phyloP scores from a whole-genome alignment of 2,888 invertebrate species.

The Punctoribates punctum region DNA sequence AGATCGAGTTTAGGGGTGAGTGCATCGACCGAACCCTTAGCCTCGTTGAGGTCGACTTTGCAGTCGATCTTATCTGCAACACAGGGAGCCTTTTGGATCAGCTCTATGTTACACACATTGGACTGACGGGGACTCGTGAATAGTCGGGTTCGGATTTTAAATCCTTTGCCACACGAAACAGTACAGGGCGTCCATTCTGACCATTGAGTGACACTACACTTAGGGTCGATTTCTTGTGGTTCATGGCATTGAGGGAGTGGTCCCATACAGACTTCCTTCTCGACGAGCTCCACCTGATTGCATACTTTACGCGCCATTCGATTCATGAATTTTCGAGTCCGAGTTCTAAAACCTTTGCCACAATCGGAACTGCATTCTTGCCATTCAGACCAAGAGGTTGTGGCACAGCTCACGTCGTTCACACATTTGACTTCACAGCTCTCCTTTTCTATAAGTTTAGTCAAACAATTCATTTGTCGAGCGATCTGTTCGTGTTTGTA shows the following conservation, averaged over 20 bases:
- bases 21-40: constrained; percentile 62
- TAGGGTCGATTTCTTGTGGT: constrained; percentile 49
- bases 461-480: constrained; percentile 63
- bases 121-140: constrained; percentile 64
- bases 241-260: constrained; percentile 52
- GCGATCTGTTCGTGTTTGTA: constrained; percentile 67
- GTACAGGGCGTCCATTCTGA: constrained; percentile 77
- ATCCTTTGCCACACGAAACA: constrained; percentile 72
- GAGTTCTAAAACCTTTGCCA: constrained; percentile 60
- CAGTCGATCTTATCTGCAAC: constrained; percentile 59
- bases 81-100: constrained; percentile 68
- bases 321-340: constrained; percentile 61
- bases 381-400: constrained; percentile 58
- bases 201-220: constrained; percentile 70
- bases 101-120: constrained; percentile 70
- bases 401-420: constrained; percentile 53
- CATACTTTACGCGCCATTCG: constrained; percentile 43
- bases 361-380: constrained; percentile 57
- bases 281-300: constrained; percentile 50
- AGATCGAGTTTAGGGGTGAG: not conserved
- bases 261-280: constrained; percentile 53
- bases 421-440: constrained; percentile 62
- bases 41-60: constrained; percentile 59
- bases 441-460: constrained; percentile 70
- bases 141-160: constrained; percentile 66